Conservation (phyloP, 2,113 vertebrate genomes). For the Bujurquina vittata region DNA sequence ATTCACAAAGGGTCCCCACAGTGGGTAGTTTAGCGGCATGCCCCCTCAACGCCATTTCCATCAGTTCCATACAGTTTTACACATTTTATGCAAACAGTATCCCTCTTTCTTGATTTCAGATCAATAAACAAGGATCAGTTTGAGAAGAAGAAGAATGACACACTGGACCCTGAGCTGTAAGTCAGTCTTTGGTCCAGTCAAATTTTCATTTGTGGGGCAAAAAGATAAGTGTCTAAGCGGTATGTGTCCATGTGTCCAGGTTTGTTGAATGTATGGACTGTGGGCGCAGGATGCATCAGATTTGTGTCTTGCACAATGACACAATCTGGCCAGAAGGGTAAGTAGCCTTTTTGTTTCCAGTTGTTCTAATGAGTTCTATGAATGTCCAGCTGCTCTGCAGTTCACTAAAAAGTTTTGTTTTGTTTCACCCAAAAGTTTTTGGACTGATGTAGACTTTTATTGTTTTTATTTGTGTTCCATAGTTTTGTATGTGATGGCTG, state of each 20-base stretch:
- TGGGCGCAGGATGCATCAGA: conserved; percentile 98
- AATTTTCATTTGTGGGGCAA: no score
- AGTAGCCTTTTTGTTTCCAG: conserved; percentile 47
- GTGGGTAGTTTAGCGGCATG: no score
- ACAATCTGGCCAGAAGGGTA: conserved; percentile 96
- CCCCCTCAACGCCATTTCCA: no score
- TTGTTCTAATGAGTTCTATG: not conserved
- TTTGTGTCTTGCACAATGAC: conserved; percentile 96
- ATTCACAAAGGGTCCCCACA: no score
- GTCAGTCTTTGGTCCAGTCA: conserved; percentile 51
- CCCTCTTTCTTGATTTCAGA: conserved; percentile 73
- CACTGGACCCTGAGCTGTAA: conserved; percentile 97
- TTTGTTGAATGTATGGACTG: conserved; percentile 98
- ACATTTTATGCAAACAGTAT: not conserved
- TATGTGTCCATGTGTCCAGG: conserved; percentile 69
- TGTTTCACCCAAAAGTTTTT: not conserved
- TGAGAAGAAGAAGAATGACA: conserved; percentile 98
- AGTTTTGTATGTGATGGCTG: conserved; percentile 95
- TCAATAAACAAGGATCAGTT: conserved; percentile 99
- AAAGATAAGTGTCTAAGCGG: not conserved
- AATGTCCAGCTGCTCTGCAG: not conserved
- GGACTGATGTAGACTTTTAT: not conserved
- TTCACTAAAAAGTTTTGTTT: not conserved
- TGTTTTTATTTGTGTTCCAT: conserved; percentile 9
- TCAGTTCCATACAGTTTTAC: no score